Percentiles rank a stretch among this genome's conserved stretches.
Conservation (phyloP, 2,797 vertebrate species). For the Menidia menidia region DNA sequence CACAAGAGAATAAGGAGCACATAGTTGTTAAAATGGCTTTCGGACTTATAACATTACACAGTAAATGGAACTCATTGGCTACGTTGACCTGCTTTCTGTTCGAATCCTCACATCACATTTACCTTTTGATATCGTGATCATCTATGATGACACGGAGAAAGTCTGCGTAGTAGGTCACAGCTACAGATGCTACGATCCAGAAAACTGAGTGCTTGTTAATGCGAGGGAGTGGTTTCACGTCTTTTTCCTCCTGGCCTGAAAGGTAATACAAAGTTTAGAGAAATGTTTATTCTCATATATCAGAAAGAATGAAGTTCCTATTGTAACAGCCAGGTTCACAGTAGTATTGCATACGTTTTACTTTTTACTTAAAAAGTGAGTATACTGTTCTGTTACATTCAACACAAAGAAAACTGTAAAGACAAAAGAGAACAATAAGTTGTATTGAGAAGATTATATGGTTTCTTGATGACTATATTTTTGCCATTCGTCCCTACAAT, state of each 20-base stretch:
- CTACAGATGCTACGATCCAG: conserved; percentile 91
- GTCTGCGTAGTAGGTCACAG: conserved; percentile 92
- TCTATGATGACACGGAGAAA: conserved; percentile 88
- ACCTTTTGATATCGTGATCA: conserved; percentile 89
- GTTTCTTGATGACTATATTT: neutral
- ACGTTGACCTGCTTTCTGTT: neutral
- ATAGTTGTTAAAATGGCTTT: too few relatives aligned
- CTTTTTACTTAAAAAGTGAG: neutral
- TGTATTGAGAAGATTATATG: conserved; percentile 7
- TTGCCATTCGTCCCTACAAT: conserved; percentile 1
- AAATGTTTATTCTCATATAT: neutral
- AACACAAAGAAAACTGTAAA: neutral
- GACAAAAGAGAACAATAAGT: neutral
- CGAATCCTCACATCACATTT: conserved; percentile 7
- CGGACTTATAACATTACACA: neutral
- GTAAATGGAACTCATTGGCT: neutral
- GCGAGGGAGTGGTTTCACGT: conserved; percentile 86
- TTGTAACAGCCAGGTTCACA: neutral
- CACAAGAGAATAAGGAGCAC: neutral
- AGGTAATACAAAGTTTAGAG: conserved; percentile 12
- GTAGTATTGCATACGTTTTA: neutral
- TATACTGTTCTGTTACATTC: neutral
- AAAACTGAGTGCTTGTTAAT: conserved; percentile 93
- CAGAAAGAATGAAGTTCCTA: too few relatives aligned
- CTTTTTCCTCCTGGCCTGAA: conserved; percentile 84